Percentiles rank a stretch among this genome's conserved stretches.
These are phyloP conservation scores for Pitangus sulphuratus DNA, from an alignment of 2,797 vertebrate species.

Conservation along the genomic window DNA sequence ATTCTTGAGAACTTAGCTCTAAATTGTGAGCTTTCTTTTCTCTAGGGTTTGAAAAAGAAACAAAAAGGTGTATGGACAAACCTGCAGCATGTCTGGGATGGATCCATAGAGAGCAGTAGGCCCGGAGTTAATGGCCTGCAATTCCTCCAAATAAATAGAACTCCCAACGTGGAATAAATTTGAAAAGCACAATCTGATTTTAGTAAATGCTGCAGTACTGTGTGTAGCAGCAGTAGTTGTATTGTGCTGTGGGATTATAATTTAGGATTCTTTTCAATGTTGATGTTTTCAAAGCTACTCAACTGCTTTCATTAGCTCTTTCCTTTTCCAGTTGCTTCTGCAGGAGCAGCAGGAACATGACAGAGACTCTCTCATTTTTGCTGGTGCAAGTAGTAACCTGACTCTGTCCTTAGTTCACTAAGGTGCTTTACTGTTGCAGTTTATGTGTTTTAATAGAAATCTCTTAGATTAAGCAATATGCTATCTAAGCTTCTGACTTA, in stretches of 20 bases:
- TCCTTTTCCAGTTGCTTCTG: neutral
- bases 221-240: neutral
- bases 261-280: neutral
- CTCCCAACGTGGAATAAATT: neutral
- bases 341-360: neutral
- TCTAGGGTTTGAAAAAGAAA: neutral
- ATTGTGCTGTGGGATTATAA: neutral
- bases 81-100: neutral
- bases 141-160: neutral
- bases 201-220: neutral
- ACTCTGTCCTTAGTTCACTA: slow-evolving; percentile 13
- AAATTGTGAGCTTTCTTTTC: neutral
- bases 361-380: neutral
- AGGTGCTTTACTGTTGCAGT: neutral
- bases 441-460: slow-evolving; percentile 4
- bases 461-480: neutral
- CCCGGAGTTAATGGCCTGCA: neutral
- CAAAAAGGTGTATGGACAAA: neutral
- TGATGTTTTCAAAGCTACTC: neutral
- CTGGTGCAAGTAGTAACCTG: neutral
- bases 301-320: slow-evolving; percentile 2
- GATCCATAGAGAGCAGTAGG: neutral
- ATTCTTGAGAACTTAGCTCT: neutral
- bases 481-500: neutral
- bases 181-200: neutral